Evolutionary conservation across 2,797 vertebrate genomes (phyloP), one percentile per base, ranked within the genome.

Genomic region (Clangula hyemalis): DNA sequence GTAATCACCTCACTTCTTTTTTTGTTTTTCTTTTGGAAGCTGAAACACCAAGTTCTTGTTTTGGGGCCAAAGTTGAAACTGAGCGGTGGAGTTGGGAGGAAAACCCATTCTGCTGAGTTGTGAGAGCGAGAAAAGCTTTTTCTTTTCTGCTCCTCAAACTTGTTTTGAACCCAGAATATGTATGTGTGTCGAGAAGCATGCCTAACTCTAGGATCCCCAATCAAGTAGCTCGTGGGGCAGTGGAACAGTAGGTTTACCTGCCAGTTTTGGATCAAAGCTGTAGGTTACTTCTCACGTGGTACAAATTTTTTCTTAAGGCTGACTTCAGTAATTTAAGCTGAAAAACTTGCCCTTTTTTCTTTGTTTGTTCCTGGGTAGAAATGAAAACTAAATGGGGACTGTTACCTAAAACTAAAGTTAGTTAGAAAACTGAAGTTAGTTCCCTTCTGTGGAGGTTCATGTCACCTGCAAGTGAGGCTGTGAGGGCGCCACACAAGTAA

Each of bases 401-500:
- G 9, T 64, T 60, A 56, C 12, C 8, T 49, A 8, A 62, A 76
- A 2, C 27, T 53, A 25, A 13, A 16, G 13, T 64, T 53, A 74
- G 24, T 82, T 61, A 45, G 45, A 45, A 45, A 45, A 2, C 28
- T 53, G 28, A 13, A 17, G 13, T 61, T 53, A 74, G 24, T 80
- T 61, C 39, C n/a, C 9, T 68, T 77, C 39, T 77, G 19, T 91
- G 57, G 28, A n/a, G 62, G 58, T 36, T 95, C 60, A 51, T 0
- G 0, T 68, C 64, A 16, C 14, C 85, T 64, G 73, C 43, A 13
- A 32, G 34, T 0, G 5, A 64, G 85, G 61, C 38, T 60, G 5
- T 0, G 0, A 43, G 27, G 53, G 61, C 58, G 10, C 65, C 41
- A 4, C 38, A 8, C 12, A 41, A 47, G 32, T 7, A 6, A 30